These are phyloP conservation scores for Drosophila ogumai DNA, from an alignment of 1,140 invertebrate genomes.

Conservation along the genomic window DNA sequence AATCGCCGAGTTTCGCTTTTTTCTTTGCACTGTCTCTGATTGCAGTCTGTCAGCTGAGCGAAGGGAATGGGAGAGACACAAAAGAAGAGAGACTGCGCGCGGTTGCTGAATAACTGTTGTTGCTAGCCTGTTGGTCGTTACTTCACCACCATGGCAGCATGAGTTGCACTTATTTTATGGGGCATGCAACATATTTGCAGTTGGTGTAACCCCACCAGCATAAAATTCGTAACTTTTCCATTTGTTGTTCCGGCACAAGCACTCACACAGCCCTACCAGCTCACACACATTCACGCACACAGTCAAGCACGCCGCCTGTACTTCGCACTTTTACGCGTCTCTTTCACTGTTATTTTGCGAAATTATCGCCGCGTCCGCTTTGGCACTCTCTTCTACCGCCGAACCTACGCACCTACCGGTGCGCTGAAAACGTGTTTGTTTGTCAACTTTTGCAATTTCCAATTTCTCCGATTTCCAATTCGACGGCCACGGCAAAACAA, in stretches of 20 bases:
- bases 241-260: slow-evolving; percentile 47
- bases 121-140: slow-evolving; percentile 72
- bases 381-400: slow-evolving; percentile 9
- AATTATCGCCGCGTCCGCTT: slow-evolving; percentile 45
- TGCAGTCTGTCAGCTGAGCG: slow-evolving; percentile 76
- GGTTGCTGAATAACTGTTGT: slow-evolving; percentile 71
- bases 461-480: slow-evolving; percentile 33
- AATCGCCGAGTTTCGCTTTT: slow-evolving; percentile 35
- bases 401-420: slow-evolving; percentile 22
- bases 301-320: slow-evolving; percentile 33
- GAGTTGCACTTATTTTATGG: slow-evolving; percentile 67
- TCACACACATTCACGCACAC: slow-evolving; percentile 25
- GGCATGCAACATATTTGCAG: slow-evolving; percentile 38
- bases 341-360: slow-evolving; percentile 49
- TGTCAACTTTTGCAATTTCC: slow-evolving; percentile 47
- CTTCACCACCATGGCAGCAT: slow-evolving; percentile 52
- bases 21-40: slow-evolving; percentile 49
- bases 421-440: slow-evolving; percentile 44
- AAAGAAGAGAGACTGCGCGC: slow-evolving; percentile 41
- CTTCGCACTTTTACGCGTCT: slow-evolving; percentile 54
- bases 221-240: slow-evolving; percentile 11
- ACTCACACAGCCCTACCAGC: background rate
- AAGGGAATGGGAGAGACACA: slow-evolving; percentile 17
- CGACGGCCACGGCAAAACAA: background rate
- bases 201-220: background rate